Evolutionary conservation across 2,888 invertebrate genomes (phyloP), one percentile per base, ranked within the genome.

Genomic region (Scaptomyza caliginosa): DNA sequence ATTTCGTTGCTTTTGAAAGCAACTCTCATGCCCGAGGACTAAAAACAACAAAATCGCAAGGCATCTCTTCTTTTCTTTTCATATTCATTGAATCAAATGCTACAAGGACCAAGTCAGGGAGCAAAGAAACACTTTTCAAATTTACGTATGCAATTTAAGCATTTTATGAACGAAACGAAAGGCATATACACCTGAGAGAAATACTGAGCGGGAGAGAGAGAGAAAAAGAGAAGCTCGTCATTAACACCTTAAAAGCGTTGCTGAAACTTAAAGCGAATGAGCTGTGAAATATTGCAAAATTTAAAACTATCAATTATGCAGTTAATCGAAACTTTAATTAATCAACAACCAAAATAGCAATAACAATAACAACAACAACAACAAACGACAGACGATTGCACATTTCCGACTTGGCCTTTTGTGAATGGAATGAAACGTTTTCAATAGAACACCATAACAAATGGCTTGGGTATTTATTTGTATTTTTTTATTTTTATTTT

Each of bases 51-150:
- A 17, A 24, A 13, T 24, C 45, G 23, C 43, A 68, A 43, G 32
- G n/a, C 45, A 57, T 50, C 56, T 67, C 5, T 5, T 6, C 11
- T 26, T 26, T 7, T 52, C 83, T 59, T 67, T 79, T 79, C 78
- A 73, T 59, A 82, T 70, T 67, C 85, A 84, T 79, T 84, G 82
- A 79, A 79, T 79, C 82, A 77, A 74, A 57, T 57, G 58, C 67
- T 54, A 59, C 69, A 74, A 46, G 42, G 39, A 52, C 49, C 45
- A 45, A n/a, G 13, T 2, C 17, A 23, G 13, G 0, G 16, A 10
- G 16, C 24, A 6, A 8, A 10, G 16, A 43, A 6, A 8, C 4
- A 45, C 28, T 11, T 13, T 4, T 26, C 24, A 42, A 43, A 59
- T 55, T 69, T 58, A 43, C 28, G 36, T 45, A 28, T 56, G 51